Evolutionary conservation across 2,797 vertebrate species (phyloP).

Genomic region (Phataginus tricuspis): DNA sequence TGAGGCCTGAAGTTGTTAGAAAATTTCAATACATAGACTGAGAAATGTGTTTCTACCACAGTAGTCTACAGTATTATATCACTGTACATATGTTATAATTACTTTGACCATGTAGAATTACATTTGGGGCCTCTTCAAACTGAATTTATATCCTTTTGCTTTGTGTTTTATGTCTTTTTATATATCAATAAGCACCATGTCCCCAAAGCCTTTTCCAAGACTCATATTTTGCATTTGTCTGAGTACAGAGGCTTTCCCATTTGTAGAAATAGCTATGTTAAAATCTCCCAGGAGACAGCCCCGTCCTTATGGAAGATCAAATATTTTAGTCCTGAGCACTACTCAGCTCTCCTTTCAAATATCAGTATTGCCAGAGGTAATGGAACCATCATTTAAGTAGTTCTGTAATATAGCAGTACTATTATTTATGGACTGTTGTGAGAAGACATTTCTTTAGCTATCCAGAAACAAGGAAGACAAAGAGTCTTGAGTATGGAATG

Average conservation of each 20-base stretch:
- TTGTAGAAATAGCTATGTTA: constrained; percentile 36
- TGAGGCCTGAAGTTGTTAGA: constrained; percentile 25
- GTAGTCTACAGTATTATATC: background rate
- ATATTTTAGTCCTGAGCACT: constrained; percentile 16
- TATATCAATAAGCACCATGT: constrained; percentile 16
- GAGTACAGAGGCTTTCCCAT: background rate
- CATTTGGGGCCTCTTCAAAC: background rate
- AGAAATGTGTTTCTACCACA: constrained; percentile 1
- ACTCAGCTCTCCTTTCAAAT: background rate
- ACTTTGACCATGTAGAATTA: background rate
- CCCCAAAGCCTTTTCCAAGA: constrained; percentile 16
- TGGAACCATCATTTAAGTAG: background rate
- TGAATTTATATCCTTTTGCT: constrained; percentile 55
- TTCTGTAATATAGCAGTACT: background rate
- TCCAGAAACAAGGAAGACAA: constrained; percentile 16
- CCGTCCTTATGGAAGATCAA: background rate
- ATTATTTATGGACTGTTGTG: background rate
- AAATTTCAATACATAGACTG: background rate
- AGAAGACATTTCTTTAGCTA: background rate
- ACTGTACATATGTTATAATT: constrained; percentile 13
- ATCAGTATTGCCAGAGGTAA: background rate
- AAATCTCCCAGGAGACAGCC: constrained; percentile 35
- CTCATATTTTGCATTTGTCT: constrained; percentile 48
- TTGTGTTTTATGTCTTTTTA: constrained; percentile 53
- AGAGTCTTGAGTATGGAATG: background rate